Conservation (phyloP, 2,888 invertebrate species). For the Dryococelus australis region DNA sequence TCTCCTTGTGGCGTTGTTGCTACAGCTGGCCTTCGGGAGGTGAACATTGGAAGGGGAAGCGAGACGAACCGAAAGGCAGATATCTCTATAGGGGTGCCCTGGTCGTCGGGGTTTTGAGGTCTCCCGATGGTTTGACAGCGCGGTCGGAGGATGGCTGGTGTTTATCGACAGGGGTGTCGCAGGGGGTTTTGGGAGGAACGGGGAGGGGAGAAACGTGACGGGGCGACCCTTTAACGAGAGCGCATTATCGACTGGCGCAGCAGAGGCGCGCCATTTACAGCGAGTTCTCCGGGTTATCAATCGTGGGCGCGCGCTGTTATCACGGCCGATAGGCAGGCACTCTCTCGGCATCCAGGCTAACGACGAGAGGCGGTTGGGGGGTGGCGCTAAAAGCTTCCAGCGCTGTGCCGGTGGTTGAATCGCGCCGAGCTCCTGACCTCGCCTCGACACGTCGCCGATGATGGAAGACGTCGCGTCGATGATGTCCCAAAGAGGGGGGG, state of each 20-base stretch:
- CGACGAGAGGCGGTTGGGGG: not conserved
- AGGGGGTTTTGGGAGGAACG: no score
- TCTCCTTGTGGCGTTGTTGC: no score
- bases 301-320: not conserved
- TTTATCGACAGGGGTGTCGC: not conserved
- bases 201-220: not conserved
- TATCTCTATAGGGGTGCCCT: no score
- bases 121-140: no score
- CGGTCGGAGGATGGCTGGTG: no score
- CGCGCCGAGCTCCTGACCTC: not conserved
- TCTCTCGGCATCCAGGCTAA: not conserved
- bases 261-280: not conserved
- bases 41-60: no score
- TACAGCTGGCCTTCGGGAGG: no score
- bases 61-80: no score
- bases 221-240: not conserved
- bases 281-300: conserved; percentile 16
- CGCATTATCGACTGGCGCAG: not conserved
- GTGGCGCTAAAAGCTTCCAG: conserved; percentile 6
- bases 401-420: not conserved
- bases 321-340: not conserved
- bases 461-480: conserved; percentile 8
- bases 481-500: not conserved
- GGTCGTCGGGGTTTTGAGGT: no score
- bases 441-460: not conserved